Conservation (phyloP, 2,888 invertebrate genomes). For the Lithophane semibrunnea region DNA sequence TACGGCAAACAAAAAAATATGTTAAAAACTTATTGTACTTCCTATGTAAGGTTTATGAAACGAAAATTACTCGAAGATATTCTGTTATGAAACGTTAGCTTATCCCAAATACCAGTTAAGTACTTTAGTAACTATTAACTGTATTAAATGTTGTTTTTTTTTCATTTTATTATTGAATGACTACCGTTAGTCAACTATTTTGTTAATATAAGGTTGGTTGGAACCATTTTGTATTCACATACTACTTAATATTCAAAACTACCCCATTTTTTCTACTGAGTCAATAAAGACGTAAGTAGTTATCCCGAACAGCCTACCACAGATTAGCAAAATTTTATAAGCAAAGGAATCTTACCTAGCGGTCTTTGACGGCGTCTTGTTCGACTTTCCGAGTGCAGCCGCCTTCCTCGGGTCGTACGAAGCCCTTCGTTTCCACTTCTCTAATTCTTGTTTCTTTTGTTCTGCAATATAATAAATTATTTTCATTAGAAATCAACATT, state of each 20-base stretch:
- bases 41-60: background rate
- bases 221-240: background rate
- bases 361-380: conserved; percentile 79
- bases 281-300: background rate
- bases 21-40: background rate
- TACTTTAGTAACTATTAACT: conserved; percentile 21
- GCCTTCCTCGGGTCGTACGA: conserved; percentile 96
- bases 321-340: conserved; percentile 16
- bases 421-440: conserved; percentile 98
- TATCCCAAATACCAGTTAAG: conserved; percentile 15
- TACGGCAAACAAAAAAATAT: conserved; percentile 51
- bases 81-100: background rate
- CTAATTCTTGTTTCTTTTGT: conserved; percentile 94
- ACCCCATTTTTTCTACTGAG: background rate
- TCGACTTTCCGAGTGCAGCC: conserved; percentile 84
- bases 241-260: conserved; percentile 9
- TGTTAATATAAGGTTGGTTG: background rate
- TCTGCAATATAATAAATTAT: conserved; percentile 76
- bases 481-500: background rate
- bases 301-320: conserved; percentile 41
- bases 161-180: background rate
- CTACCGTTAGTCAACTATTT: conserved; percentile 14
- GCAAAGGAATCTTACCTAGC: conserved; percentile 75
- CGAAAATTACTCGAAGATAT: background rate
- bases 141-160: background rate